Base-by-base conservation (phyloP, 1,140 invertebrate genomes). In the Pogonomyrmex californicus region DNA sequence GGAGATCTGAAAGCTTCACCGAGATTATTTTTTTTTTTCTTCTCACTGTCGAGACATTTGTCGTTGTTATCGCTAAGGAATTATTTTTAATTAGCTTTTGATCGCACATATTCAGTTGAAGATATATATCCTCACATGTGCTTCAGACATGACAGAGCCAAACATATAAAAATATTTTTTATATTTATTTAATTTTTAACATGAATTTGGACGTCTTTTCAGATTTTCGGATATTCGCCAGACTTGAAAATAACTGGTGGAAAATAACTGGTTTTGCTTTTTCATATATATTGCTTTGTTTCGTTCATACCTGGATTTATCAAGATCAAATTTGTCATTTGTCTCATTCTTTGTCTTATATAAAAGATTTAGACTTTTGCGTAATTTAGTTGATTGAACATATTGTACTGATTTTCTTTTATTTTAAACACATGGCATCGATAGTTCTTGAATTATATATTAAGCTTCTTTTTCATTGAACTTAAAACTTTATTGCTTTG, bases 181-280 rank as follows among this genome's bases (percentile, higher is more conserved):
- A 14, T 30, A 85, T 62, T 77, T 76, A 75, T 30, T 56, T 36
- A 23, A 41, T 23, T 23, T 71, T 9, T 76, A 6, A 7, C 38
- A n/a, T 10, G 4, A 65, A 47, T 41, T 41, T 23, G 9, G 9
- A 47, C 10, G 23, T 49, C 41, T 47, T 23, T 23, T 82, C 51
- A 14, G 14, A 1, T 23, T 47, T 23, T 75, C 4, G 56, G 2
- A 10, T 10, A 30, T 60, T 60, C 14, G n/a, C 2, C 36, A 44
- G 14, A 60, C 23, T 44, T 12, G n/a, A 9, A 30, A 23, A 33
- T 75, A 60, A 76, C 14, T 76, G 14, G 5, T 41, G 0, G 4
- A 60, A 76, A 60, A 14, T 30, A 44, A 12, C 4, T 5, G 33
- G 33, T 10, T 76, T 47, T 23, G 51, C 9, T 60, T 12, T 4